Evolutionary conservation across 1,140 invertebrate species (phyloP), one percentile per base, ranked within the genome.

Genomic region (Bombus superbus): DNA sequence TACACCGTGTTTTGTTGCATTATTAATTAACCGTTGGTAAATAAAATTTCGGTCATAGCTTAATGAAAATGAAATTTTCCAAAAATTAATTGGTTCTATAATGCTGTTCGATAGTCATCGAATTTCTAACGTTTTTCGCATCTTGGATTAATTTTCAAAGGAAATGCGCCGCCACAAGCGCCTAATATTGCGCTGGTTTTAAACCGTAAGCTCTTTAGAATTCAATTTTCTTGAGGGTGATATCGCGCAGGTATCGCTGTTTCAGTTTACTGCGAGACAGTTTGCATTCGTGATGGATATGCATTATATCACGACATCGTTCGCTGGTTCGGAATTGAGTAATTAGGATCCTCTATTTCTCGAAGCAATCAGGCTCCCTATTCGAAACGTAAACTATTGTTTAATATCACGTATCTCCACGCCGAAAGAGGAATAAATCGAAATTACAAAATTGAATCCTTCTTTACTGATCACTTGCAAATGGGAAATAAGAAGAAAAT

Each of bases 211-310:
- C 80, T 62, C 53, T 82, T 74, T 47, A 47, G 53, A 74, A 74
- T 82, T 82, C 69, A 74, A 82, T 82, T 74, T 74, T 53, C 69
- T 64, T n/a, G 15, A 74, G 69, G 25, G 38, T 32, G 80, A 64
- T 74, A 74, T 82, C 40, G n/a, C 28, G 18, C 22, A 10, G 71
- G n/a, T 32, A 35, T 62, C 22, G 15, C 40, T 5, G 40, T 64
- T 40, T 3, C 8, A 44, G 80, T 81, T 81, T 74, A 81, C 69
- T 28, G 13, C n/a, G 18, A 73, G 22, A 74, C 40, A 42, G 40
- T 81, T 81, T 81, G 53, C 40, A 74, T 44, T 74, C 13, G 13
- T 35, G 40, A 47, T 74, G 35, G 69, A 81, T 38, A 38, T 9
- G 42, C 40, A 35, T 62, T 81, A 44, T 22, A 62, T 11, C 18